phyloP scores from a whole-genome alignment of 2,888 invertebrate species.

The Phortica okadai region DNA sequence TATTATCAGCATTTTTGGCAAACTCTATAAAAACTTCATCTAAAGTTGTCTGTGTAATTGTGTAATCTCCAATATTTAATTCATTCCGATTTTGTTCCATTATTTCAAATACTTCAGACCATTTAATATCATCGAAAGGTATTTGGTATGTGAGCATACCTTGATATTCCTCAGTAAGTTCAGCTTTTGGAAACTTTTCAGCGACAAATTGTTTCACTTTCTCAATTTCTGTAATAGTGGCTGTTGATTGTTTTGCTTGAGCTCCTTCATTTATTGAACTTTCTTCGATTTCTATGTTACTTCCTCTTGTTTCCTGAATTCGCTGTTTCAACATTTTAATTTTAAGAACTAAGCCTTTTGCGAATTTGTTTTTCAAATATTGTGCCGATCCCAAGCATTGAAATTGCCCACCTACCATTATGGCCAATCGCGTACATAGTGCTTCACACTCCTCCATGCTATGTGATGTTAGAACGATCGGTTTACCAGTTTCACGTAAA shows the following conservation, averaged over 20 bases:
- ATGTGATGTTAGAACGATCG: constrained; percentile 87
- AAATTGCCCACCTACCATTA: constrained; percentile 86
- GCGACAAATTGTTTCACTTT: not conserved
- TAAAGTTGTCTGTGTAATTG: constrained; percentile 85
- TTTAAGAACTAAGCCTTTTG: constrained; percentile 68
- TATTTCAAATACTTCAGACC: constrained; percentile 82
- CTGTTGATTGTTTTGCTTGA: not conserved
- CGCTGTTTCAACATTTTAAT: constrained; percentile 57
- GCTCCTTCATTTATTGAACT: not conserved
- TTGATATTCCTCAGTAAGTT: constrained; percentile 79
- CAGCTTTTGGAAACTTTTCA: constrained; percentile 8
- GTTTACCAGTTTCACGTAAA: constrained; percentile 82
- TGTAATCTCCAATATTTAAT: constrained; percentile 84
- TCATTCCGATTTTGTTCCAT: constrained; percentile 80
- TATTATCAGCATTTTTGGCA: constrained; percentile 74
- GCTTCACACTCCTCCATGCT: constrained; percentile 90
- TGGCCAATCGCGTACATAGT: constrained; percentile 85
- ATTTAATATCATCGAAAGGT: constrained; percentile 77
- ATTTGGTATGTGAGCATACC: constrained; percentile 83
- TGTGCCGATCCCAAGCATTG: constrained; percentile 84
- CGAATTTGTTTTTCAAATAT: constrained; percentile 84
- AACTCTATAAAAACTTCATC: constrained; percentile 85
- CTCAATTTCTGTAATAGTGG: not conserved
- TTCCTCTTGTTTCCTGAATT: not conserved
- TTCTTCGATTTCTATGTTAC: no score